phyloP scores from a whole-genome alignment of 1,140 invertebrate species.

The Drosophila seguyi region DNA sequence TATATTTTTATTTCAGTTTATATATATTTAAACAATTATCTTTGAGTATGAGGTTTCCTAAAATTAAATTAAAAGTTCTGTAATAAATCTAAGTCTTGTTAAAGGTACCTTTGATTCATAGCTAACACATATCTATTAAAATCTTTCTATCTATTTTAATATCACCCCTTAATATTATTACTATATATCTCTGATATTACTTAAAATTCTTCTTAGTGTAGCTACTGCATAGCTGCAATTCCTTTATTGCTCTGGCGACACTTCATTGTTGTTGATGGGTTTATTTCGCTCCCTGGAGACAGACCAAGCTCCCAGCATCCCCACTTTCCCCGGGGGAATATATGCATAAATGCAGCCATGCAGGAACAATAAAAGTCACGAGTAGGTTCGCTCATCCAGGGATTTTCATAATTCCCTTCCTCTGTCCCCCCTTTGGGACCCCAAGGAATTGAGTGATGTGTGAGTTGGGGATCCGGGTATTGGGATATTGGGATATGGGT shows the following conservation, averaged over 20 bases:
- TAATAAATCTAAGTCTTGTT: too few relatives aligned
- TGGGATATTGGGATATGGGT: neutral
- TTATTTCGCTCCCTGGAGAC: conserved; percentile 56
- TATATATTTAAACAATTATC: too few relatives aligned
- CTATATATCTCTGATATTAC: neutral
- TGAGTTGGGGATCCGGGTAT: neutral
- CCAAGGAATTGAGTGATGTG: conserved; percentile 39
- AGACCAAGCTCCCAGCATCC: conserved; percentile 6
- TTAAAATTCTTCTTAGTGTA: conserved; percentile 34
- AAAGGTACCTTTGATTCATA: too few relatives aligned
- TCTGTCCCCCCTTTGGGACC: neutral
- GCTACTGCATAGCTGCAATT: conserved; percentile 42
- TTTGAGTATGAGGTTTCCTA: too few relatives aligned
- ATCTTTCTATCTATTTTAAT: neutral
- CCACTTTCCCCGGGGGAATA: conserved; percentile 1
- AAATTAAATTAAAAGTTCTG: too few relatives aligned
- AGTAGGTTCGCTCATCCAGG: conserved; percentile 43
- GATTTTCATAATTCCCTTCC: conserved; percentile 51
- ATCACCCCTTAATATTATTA: neutral
- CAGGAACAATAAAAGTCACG: conserved; percentile 51
- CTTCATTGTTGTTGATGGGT: conserved; percentile 64
- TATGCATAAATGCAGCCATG: conserved; percentile 22
- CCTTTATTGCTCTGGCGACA: conserved; percentile 56
- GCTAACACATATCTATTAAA: too few relatives aligned
- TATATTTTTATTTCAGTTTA: too few relatives aligned